phyloP scores from a whole-genome alignment of 1,140 invertebrate species.

The Akabosia matsudoensis region DNA sequence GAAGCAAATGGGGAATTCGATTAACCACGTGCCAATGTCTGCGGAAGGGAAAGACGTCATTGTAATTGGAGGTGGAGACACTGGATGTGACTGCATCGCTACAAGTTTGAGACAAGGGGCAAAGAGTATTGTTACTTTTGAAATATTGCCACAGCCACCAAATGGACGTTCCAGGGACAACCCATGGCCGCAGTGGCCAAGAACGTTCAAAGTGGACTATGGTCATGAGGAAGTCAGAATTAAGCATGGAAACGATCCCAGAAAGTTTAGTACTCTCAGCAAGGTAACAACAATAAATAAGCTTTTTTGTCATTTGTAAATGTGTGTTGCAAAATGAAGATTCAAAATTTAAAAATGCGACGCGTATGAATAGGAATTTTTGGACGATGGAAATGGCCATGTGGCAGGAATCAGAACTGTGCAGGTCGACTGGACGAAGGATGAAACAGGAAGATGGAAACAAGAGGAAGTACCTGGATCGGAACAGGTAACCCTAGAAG shows the following conservation, averaged over 20 bases:
- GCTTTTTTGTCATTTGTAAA: slow-evolving; percentile 17
- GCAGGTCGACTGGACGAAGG: slow-evolving; percentile 88
- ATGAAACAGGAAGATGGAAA: slow-evolving; percentile 87
- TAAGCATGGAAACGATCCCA: slow-evolving; percentile 87
- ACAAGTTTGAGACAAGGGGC: slow-evolving; percentile 95
- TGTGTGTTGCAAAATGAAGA: not conserved
- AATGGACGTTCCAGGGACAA: slow-evolving; percentile 74
- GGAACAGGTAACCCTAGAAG: slow-evolving; percentile 62
- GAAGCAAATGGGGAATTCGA: slow-evolving; percentile 74
- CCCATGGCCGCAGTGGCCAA: slow-evolving; percentile 97
- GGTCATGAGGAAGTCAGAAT: slow-evolving; percentile 89
- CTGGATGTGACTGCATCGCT: slow-evolving; percentile 97
- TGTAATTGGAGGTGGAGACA: slow-evolving; percentile 97
- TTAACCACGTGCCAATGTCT: slow-evolving; percentile 60
- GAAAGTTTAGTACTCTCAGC: slow-evolving; percentile 87
- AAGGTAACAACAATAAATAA: slow-evolving; percentile 61
- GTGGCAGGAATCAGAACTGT: slow-evolving; percentile 80
- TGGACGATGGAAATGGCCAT: slow-evolving; percentile 85
- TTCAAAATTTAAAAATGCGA: not conserved
- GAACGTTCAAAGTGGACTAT: slow-evolving; percentile 95
- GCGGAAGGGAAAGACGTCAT: slow-evolving; percentile 95
- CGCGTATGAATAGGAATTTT: slow-evolving; percentile 71
- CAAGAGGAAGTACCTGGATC: slow-evolving; percentile 83
- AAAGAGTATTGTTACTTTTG: slow-evolving; percentile 93
- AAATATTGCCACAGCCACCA: slow-evolving; percentile 92